Conservation (phyloP, 2,888 invertebrate species). For the Apamea monoglypha region DNA sequence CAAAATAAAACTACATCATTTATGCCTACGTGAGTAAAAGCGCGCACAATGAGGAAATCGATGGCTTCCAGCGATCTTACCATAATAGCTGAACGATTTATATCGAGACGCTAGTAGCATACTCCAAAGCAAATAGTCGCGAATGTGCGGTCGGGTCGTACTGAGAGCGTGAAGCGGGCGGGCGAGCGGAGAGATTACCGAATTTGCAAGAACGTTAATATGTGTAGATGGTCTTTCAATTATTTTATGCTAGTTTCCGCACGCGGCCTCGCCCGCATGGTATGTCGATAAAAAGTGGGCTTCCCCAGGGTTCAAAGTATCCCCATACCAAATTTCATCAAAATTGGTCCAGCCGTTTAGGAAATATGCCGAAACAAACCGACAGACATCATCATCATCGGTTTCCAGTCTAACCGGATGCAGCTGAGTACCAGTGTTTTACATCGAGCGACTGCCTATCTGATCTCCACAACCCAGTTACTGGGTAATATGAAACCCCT, state of each 20-base stretch:
- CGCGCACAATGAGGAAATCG: slow-evolving; percentile 37
- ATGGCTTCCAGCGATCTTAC: slow-evolving; percentile 33
- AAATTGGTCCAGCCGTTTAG: too few species aligned
- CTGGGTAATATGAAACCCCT: too few species aligned
- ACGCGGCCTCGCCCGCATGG: too few species aligned
- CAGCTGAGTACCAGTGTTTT: too few species aligned
- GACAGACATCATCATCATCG: too few species aligned
- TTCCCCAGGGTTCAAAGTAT: too few species aligned
- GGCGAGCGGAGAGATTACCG: not conserved
- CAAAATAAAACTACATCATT: slow-evolving; percentile 13
- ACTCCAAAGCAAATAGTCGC: slow-evolving; percentile 51
- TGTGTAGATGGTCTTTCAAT: not conserved
- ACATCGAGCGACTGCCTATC: too few species aligned
- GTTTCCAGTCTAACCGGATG: too few species aligned
- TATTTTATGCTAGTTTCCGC: not conserved
- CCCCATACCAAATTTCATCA: too few species aligned
- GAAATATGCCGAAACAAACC: too few species aligned
- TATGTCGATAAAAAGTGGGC: too few species aligned
- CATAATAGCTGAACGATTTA: slow-evolving; percentile 52
- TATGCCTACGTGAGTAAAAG: slow-evolving; percentile 40
- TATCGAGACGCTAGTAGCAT: slow-evolving; percentile 35
- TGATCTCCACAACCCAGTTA: too few species aligned
- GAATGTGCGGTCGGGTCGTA: not conserved
- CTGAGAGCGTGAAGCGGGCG: slow-evolving; percentile 17
- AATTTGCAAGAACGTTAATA: not conserved